These are phyloP conservation scores for Petroica traversi DNA, from an alignment of 2,113 vertebrate species.

Conservation along the genomic window DNA sequence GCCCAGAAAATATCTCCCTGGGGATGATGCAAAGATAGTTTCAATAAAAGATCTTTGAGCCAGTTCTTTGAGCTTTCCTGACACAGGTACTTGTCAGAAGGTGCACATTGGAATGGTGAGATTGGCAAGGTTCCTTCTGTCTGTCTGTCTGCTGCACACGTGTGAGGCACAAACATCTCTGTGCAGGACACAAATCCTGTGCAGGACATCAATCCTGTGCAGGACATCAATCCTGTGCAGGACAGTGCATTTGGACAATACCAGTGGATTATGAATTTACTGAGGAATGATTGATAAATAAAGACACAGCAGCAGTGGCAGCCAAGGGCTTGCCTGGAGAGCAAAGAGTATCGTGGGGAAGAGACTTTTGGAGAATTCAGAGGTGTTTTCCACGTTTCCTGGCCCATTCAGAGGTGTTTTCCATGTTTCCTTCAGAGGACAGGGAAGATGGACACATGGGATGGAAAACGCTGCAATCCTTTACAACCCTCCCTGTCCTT, in stretches of 20 bases:
- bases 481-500: neutral
- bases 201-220: too few species aligned
- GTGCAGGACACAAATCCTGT: neutral
- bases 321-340: neutral
- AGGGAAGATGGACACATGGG: neutral
- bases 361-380: neutral
- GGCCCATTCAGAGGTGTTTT: neutral
- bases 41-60: neutral
- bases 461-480: rapidly evolving
- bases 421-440: neutral
- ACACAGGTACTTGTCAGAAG: neutral
- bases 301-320: neutral
- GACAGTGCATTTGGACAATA: neutral
- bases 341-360: neutral
- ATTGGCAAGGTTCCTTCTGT: neutral
- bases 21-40: neutral
- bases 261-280: neutral
- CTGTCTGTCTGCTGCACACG: neutral
- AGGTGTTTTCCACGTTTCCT: neutral
- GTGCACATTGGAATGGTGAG: neutral
- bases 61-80: neutral
- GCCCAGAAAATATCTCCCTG: neutral
- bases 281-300: neutral
- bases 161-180: neutral
- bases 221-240: too few species aligned